Percentiles rank a stretch among this genome's conserved stretches.
Conservation (phyloP, 2,888 invertebrate genomes). For the Caenorhabditis sp. region DNA sequence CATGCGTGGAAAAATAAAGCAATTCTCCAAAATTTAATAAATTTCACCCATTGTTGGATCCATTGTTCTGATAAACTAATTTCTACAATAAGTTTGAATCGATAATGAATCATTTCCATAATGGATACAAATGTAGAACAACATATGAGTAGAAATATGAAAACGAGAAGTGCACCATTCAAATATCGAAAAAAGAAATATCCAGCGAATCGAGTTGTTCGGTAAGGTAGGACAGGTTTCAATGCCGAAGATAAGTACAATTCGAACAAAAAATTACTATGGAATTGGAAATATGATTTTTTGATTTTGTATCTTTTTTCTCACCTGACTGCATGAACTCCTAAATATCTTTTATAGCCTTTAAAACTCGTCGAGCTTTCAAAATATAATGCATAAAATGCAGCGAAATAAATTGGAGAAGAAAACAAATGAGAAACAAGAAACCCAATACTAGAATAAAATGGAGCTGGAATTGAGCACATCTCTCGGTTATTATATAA, state of each 20-base stretch:
- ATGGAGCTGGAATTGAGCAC: conserved; percentile 22
- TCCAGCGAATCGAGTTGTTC: conserved; percentile 18
- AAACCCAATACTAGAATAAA: conserved; percentile 16
- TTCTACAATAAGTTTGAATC: conserved; percentile 20
- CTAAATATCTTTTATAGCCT: conserved; percentile 22
- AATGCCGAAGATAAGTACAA: conserved; percentile 16
- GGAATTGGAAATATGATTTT: too few relatives aligned
- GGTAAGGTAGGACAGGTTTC: conserved; percentile 26
- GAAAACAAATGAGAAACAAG: conserved; percentile 24
- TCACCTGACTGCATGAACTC: conserved; percentile 20
- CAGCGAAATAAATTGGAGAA: conserved; percentile 23
- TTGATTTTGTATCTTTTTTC: too few relatives aligned
- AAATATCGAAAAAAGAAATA: conserved; percentile 9
- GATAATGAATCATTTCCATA: conserved; percentile 27
- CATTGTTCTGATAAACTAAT: conserved; percentile 9
- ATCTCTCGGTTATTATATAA: conserved; percentile 25
- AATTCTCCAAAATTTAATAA: background rate
- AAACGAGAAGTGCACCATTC: conserved; percentile 23
- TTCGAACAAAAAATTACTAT: conserved; percentile 26
- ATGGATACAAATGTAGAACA: conserved; percentile 18
- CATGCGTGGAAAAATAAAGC: background rate
- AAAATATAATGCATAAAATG: conserved; percentile 20
- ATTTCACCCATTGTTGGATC: conserved; percentile 10
- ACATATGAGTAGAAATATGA: conserved; percentile 21
- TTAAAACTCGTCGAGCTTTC: conserved; percentile 21